Evolutionary conservation across 2,888 invertebrate genomes (phyloP).

Genomic region (Lapara coniferarum): DNA sequence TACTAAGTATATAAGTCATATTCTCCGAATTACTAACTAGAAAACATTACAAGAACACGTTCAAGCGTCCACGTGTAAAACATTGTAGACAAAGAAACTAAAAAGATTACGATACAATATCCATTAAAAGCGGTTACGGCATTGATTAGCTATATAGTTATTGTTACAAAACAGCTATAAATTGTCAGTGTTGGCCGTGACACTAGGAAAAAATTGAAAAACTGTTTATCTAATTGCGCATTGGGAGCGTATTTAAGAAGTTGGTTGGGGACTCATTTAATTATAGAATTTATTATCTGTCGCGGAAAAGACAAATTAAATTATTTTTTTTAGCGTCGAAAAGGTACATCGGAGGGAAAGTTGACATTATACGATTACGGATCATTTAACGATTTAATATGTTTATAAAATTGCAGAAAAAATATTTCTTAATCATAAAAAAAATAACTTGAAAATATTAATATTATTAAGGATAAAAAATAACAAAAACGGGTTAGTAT

Average conservation of each 20-base stretch:
- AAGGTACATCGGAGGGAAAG: too few species aligned
- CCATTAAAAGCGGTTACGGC: slow-evolving; percentile 6
- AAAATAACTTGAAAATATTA: too few species aligned
- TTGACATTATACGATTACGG: too few species aligned
- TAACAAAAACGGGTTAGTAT: too few species aligned
- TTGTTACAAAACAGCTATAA: slow-evolving; percentile 34
- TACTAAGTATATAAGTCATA: too few species aligned
- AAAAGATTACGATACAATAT: background rate
- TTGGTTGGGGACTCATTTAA: background rate
- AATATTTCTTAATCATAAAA: too few species aligned
- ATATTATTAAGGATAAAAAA: too few species aligned
- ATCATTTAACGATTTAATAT: too few species aligned
- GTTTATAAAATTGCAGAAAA: too few species aligned
- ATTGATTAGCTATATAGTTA: slow-evolving; percentile 25
- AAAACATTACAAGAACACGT: background rate
- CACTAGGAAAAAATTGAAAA: slow-evolving; percentile 33
- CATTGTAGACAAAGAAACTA: slow-evolving; percentile 19
- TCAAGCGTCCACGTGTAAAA: slow-evolving; percentile 10
- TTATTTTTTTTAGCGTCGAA: too few species aligned
- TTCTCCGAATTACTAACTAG: too few species aligned
- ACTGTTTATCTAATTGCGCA: background rate
- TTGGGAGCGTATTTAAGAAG: background rate
- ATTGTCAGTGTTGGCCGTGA: slow-evolving; percentile 26
- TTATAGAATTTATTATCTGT: background rate
- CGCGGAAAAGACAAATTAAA: too few species aligned